These are phyloP conservation scores for Stegodyphus dumicola DNA, from an alignment of 1,140 invertebrate species.

Conservation along the genomic window DNA sequence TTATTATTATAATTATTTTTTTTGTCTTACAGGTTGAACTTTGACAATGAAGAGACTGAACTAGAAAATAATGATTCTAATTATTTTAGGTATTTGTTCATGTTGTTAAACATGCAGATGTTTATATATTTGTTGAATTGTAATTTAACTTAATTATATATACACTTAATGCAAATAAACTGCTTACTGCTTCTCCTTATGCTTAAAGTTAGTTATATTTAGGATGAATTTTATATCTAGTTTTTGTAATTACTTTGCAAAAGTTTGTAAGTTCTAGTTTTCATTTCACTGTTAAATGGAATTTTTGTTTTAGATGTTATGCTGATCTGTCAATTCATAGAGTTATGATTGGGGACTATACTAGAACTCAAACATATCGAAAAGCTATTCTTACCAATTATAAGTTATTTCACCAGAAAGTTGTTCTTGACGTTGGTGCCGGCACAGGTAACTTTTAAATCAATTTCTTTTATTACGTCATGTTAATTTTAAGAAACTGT, in stretches of 20 bases:
- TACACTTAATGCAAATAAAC: too few species aligned
- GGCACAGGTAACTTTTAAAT: conserved; percentile 84
- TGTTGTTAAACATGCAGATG: too few species aligned
- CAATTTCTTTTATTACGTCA: too few species aligned
- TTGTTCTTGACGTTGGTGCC: conserved; percentile 98
- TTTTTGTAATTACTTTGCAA: too few species aligned
- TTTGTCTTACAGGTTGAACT: conserved; percentile 9
- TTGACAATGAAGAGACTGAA: conserved; percentile 16
- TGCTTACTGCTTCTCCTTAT: too few species aligned
- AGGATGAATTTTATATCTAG: too few species aligned
- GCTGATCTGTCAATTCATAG: conserved; percentile 99
- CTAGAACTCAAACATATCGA: conserved; percentile 97
- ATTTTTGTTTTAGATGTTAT: conserved; percentile 82
- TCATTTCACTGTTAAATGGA: background rate
- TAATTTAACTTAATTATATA: too few species aligned
- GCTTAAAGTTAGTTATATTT: too few species aligned
- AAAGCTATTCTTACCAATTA: conserved; percentile 99
- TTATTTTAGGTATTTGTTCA: conserved; percentile 35
- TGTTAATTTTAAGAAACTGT: too few species aligned
- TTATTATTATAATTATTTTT: background rate
- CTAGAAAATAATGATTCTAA: conserved; percentile 44
- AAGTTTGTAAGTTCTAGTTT: background rate
- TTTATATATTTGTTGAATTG: too few species aligned
- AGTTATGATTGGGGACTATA: conserved; percentile 99
- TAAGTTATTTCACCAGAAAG: conserved; percentile 91